Base-by-base conservation (phyloP, 2,113 vertebrate genomes). In the Dissostichus mawsoni region DNA sequence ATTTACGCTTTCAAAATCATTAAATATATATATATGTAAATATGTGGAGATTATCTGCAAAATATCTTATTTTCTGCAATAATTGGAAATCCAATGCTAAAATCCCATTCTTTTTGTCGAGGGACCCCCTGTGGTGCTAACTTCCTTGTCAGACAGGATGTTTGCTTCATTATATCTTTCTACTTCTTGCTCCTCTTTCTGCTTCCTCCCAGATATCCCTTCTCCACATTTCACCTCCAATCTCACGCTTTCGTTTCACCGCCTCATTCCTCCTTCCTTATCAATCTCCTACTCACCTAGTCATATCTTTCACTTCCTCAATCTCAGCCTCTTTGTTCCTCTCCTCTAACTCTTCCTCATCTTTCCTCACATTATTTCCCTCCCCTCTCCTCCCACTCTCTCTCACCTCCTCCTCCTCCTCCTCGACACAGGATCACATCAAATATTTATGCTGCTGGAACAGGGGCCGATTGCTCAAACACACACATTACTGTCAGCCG, bases 401-500 rank as follows among this genome's bases (percentile, higher is more conserved):
- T 2, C 59, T 17, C 20, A 20, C 36, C 70, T 33, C 68, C 74
- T 71, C 72, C 52, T 71, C 72, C 52, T 73, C 76, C 80, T 81
- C 70, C 74, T 83, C 70, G 36, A 81, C 76, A 76, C 81, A 55
- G 62, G 78, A 88, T 86, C 86, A 58, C 83, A 91, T 91, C 82
- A 85, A 90, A 91, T 88, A 90, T 91, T 83, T 81, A 88, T 88
- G 83, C 81, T 74, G 64, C 71, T 84, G 81, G 79, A 86, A 88
- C 82, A 83, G 62, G 58, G 57, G 85, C 85, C 66, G 63, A 82
- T 87, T 82, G 80, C 74, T 90, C 87, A 89, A 88, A 91, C 86
- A 88, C 83, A 78, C 83, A 76, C 86, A 88, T 88, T 91, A 88
- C 86, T 91, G 88, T 91, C 88, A 88, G 76, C 76, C 74, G 84